phyloP scores from a whole-genome alignment of 1,140 invertebrate genomes.

The Caenorhabditis remanei region DNA sequence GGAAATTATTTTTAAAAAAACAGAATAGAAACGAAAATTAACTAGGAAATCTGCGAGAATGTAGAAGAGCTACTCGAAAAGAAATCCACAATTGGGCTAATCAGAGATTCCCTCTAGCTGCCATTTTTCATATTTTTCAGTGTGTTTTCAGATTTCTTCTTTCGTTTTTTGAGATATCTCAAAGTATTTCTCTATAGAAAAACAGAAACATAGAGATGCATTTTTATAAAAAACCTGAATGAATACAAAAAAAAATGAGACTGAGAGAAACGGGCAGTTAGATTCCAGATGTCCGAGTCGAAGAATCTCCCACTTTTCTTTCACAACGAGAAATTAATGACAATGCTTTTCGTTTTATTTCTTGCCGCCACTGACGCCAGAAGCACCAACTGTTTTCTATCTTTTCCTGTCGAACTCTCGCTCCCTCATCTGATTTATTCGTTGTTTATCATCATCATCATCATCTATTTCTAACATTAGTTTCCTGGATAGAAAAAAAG shows the following conservation, averaged over 20 bases:
- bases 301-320: slow-evolving; percentile 42
- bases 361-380: neutral
- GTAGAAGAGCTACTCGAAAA: neutral
- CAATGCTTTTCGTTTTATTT: slow-evolving; percentile 39
- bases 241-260: neutral
- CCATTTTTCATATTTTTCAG: neutral
- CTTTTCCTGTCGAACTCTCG: slow-evolving; percentile 16
- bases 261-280: slow-evolving; percentile 3
- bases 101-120: neutral
- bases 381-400: slow-evolving; percentile 29
- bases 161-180: neutral
- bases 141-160: neutral
- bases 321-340: slow-evolving; percentile 53
- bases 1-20: neutral
- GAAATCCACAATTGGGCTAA: slow-evolving; percentile 42
- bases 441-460: slow-evolving; percentile 35
- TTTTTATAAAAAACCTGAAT: neutral
- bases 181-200: neutral
- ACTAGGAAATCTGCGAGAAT: neutral
- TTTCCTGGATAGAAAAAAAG: slow-evolving; percentile 7
- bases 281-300: slow-evolving; percentile 34
- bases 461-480: neutral
- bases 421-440: slow-evolving; percentile 28
- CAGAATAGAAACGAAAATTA: neutral
- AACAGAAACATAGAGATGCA: neutral